These are phyloP conservation scores for Heliconius melpomene DNA, from an alignment of 1,140 invertebrate species.

Conservation along the genomic window DNA sequence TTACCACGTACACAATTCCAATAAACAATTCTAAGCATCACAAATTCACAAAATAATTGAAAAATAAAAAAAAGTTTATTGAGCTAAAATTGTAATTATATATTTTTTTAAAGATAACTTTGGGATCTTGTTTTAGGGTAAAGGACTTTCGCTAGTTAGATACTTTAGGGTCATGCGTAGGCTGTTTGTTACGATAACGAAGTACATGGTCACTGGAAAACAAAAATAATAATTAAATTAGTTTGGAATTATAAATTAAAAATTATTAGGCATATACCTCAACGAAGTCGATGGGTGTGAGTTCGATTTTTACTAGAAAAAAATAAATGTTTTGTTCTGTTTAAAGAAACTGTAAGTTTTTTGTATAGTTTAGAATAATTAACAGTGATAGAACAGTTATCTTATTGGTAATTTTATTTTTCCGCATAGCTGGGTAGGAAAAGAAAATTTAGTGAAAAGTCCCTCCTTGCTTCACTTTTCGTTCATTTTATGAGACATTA, in stretches of 20 bases:
- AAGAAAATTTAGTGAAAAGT: too few relatives aligned
- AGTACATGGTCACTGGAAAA: conserved; percentile 59
- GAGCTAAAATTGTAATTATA: too few relatives aligned
- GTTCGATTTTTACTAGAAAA: too few relatives aligned
- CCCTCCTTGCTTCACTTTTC: too few relatives aligned
- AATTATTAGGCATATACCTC: neutral
- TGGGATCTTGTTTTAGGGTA: neutral
- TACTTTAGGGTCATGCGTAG: conserved; percentile 54
- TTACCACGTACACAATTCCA: neutral
- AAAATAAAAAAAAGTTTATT: neutral
- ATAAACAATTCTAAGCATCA: neutral
- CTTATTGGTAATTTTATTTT: too few relatives aligned
- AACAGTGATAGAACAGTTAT: too few relatives aligned
- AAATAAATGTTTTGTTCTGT: too few relatives aligned
- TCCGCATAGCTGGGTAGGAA: too few relatives aligned
- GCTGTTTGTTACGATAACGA: conserved; percentile 62
- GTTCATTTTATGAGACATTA: too few relatives aligned
- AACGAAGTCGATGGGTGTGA: too few relatives aligned
- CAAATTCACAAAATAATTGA: neutral
- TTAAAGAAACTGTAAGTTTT: too few relatives aligned
- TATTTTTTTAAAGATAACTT: neutral
- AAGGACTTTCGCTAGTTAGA: conserved; percentile 32
- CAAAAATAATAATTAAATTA: conserved; percentile 15
- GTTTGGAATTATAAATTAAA: neutral
- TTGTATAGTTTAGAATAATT: too few relatives aligned